These are phyloP conservation scores for Agelastica alni DNA, from an alignment of 2,888 invertebrate genomes.

Conservation along the genomic window DNA sequence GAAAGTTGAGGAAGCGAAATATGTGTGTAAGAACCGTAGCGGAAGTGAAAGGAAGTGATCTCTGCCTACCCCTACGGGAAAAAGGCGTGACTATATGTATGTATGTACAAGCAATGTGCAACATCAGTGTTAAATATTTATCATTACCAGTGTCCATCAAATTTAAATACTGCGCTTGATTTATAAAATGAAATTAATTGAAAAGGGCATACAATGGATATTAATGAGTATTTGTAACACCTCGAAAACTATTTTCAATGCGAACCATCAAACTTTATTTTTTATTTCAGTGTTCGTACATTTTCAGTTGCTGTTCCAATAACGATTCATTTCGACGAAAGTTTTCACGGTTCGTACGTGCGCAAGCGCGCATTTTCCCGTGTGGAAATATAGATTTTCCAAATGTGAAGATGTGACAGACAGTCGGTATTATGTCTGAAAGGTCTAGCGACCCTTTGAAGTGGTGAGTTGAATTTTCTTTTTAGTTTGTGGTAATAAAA, in stretches of 20 bases:
- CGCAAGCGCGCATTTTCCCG: constrained; percentile 21
- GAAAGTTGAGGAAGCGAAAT: too few relatives aligned
- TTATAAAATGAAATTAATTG: background rate
- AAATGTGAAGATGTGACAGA: constrained; percentile 30
- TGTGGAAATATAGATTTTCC: constrained; percentile 29
- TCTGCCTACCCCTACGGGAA: too few relatives aligned
- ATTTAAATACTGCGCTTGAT: too few relatives aligned
- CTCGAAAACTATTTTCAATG: background rate
- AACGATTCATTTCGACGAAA: background rate
- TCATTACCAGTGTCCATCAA: too few relatives aligned
- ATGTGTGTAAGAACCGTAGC: too few relatives aligned
- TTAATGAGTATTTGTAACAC: constrained; percentile 9
- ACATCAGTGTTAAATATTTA: too few relatives aligned
- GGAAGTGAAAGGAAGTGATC: too few relatives aligned
- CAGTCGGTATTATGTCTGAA: constrained; percentile 40
- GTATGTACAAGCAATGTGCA: too few relatives aligned
- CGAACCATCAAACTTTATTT: constrained; percentile 16
- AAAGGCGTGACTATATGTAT: too few relatives aligned
- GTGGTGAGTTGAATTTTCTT: too few relatives aligned
- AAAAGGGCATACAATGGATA: too few relatives aligned
- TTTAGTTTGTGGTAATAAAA: constrained; percentile 15
- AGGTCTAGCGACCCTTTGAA: constrained; percentile 40
- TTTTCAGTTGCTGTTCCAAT: background rate
- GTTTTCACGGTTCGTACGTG: constrained; percentile 1
- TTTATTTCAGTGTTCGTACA: constrained; percentile 16